Base-by-base conservation (phyloP, 2,888 invertebrate genomes). In the Keiferia lycopersicella region DNA sequence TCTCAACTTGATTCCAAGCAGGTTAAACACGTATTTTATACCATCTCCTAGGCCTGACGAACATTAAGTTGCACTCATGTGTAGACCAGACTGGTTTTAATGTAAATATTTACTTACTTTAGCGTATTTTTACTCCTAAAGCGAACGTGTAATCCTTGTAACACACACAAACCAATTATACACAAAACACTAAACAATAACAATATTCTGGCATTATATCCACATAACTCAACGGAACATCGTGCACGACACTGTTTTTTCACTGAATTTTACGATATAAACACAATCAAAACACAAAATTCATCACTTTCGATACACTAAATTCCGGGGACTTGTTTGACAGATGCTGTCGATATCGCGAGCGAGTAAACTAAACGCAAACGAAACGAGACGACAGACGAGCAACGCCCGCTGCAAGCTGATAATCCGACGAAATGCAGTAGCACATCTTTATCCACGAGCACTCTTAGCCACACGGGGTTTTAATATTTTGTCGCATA, bases 21-120 rank as follows among this genome's bases (percentile, higher is more conserved):
- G 1, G 26, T 56, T 34, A 16, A 34, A 30, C 26, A 34, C 14
- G 30, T n/a, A 56, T 56, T 26, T 56, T 56, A 6, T 16, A 26
- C 56, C 1, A 2, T 34, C 34, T 34, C 6, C 34, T 30, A n/a
- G 10, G 8, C 26, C 2, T 10, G 12, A n/a, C 30, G 14, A 56
- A 34, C 56, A 26, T 26, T n/a, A 56, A 56, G 56, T 56, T 34
- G 34, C 26, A n/a, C 16, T n/a, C 56, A n/a, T 6, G 11, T 16
- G 56, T 8, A 34, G 12, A 34, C 7, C 14, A 34, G 56, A 56
- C 56, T 12, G n/a, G 34, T 56, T 34, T 66, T 73, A 78, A 71
- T 67, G 75, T 86, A 84, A 87, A 88, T 88, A 88, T 89, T 89
- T 88, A 91, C 90, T 90, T 81, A 91, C 91, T 78, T 83, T 81